Conservation (phyloP, 2,888 invertebrate genomes). For the Parnassius apollo region DNA sequence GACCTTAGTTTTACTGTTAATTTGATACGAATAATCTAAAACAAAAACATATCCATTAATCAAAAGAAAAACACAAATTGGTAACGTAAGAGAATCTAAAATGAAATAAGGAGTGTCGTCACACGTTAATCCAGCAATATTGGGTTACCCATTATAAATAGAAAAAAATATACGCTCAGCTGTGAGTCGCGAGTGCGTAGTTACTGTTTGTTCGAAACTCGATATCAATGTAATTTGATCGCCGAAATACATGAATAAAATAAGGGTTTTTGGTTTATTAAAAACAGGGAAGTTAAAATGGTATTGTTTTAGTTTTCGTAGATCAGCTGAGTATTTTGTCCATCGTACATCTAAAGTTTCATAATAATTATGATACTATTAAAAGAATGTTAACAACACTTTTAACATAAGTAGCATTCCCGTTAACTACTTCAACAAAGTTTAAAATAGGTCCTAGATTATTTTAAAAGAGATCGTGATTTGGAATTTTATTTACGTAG, state of each 20-base stretch:
- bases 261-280: slow-evolving; percentile 29
- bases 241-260: slow-evolving; percentile 9
- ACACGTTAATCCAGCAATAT: slow-evolving; percentile 22
- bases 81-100: slow-evolving; percentile 6
- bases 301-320: no score
- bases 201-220: slow-evolving; percentile 32
- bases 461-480: no score
- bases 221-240: slow-evolving; percentile 36
- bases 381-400: no score
- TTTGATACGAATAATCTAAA: no score
- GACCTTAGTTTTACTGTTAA: no score
- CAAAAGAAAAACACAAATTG: background rate
- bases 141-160: slow-evolving; percentile 25
- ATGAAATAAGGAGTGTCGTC: slow-evolving; percentile 9
- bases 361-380: no score
- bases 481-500: no score
- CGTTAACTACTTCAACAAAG: no score
- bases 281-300: background rate
- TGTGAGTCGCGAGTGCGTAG: slow-evolving; percentile 28
- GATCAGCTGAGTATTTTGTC: no score
- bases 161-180: slow-evolving; percentile 25
- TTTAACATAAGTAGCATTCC: no score
- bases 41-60: background rate
- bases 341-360: no score
- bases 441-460: no score